Evolutionary conservation across 2,113 vertebrate genomes (phyloP).

Genomic region (Phoxinus phoxinus): DNA sequence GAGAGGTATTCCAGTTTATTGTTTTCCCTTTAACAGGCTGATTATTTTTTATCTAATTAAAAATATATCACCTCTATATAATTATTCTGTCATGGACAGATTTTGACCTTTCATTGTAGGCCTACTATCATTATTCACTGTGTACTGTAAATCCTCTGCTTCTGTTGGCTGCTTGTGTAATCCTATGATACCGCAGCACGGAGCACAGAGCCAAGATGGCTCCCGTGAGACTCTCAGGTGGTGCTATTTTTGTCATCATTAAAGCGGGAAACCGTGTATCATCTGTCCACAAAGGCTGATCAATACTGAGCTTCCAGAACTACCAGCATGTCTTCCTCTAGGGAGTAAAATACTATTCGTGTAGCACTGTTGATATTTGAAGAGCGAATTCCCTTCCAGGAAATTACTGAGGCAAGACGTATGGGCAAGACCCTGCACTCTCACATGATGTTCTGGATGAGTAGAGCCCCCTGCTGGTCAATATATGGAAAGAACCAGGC

Average conservation of each 20-base stretch:
- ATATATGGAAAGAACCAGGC: not conserved
- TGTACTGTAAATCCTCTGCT: not conserved
- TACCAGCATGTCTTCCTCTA: not conserved
- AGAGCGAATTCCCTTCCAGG: slow-evolving; percentile 11
- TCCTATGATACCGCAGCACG: slow-evolving; percentile 6
- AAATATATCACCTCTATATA: not conserved
- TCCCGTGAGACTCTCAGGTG: slow-evolving; percentile 41
- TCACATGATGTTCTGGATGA: not conserved
- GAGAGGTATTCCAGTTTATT: not conserved
- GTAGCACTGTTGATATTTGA: not conserved
- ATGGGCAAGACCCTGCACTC: not conserved
- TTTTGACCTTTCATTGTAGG: slow-evolving; percentile 2
- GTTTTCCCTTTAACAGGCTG: not conserved
- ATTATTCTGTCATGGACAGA: not conserved
- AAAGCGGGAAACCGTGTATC: slow-evolving; percentile 46
- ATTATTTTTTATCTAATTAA: not conserved
- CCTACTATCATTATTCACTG: not conserved
- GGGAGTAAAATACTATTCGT: slow-evolving; percentile 26
- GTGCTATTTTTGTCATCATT: slow-evolving; percentile 44
- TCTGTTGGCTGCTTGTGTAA: not conserved
- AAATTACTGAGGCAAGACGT: slow-evolving; percentile 27
- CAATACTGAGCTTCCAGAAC: slow-evolving; percentile 23
- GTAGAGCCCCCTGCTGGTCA: slow-evolving; percentile 28
- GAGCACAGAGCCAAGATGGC: slow-evolving; percentile 37
- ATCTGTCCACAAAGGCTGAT: slow-evolving; percentile 24